Evolutionary conservation across 1,140 invertebrate genomes (phyloP), one percentile per base, ranked within the genome.

Genomic region (Macrostomum lignano): DNA sequence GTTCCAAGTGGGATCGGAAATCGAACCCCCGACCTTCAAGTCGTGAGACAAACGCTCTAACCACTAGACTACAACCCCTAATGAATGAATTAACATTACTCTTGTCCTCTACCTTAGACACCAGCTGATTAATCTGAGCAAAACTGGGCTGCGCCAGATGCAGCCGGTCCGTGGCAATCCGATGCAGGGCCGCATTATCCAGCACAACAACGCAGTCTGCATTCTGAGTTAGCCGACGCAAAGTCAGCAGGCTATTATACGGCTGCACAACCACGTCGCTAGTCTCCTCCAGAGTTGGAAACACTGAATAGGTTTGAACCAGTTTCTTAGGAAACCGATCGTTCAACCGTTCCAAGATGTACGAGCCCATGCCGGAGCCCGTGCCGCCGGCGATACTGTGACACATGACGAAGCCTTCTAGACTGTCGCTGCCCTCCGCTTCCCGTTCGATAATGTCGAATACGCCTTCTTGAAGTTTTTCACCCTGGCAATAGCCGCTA

Each of bases 361-460:
- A 86, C 0, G 82, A 93, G 13, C 82, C 82, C 72, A 93, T 78
- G 25, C 88, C 88, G 25, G 84, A 94, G 1, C 88, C 88, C 7
- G 88, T 96, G 29, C 88, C 88, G 32, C 88, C 88, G 38, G 86
- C 84, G 51, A 98, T 94, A 3, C 84, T 94, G 60, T 98, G 88
- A 46, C 84, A 94, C 10, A 98, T 54, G n/a, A 93, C 76, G 65
- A 96, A 96, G 11, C 86, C 88, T 59, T 96, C 88, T 23, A 98
- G 65, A 55, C 81, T 88, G 47, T 96, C 86, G 62, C 79, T 86
- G 21, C 84, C 84, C 61, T 98, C 88, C 15, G 84, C 86, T 61
- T 96, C 88, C 46, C 84, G 66, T 54, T 96, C 86, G 36, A 98
- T 74, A 35, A 96, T 96, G 60, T 96, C 86, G 63, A 96, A 91